phyloP scores from a whole-genome alignment of 1,140 invertebrate genomes.

The Tetramorium parvispinum region DNA sequence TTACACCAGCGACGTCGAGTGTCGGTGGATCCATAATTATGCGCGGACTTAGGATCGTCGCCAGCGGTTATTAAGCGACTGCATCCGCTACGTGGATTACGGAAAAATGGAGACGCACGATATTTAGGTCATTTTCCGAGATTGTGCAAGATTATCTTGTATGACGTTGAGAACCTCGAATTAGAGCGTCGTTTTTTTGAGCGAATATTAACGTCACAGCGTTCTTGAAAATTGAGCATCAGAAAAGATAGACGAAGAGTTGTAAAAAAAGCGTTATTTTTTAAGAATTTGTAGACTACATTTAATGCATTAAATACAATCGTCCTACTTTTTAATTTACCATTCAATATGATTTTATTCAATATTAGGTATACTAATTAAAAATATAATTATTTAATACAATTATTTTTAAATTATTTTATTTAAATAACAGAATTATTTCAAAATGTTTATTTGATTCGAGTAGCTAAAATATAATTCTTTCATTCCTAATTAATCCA shows the following conservation, averaged over 20 bases:
- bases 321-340: no score
- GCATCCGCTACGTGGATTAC: slow-evolving; percentile 63
- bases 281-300: not conserved
- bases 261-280: not conserved
- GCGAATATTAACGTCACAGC: not conserved
- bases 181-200: not conserved
- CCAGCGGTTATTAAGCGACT: slow-evolving; percentile 74
- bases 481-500: not conserved
- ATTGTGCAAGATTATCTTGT: slow-evolving; percentile 31
- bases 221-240: not conserved
- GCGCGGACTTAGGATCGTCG: slow-evolving; percentile 66
- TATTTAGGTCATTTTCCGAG: slow-evolving; percentile 34
- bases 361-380: not conserved
- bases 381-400: not conserved
- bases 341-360: not conserved
- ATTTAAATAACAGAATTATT: not conserved
- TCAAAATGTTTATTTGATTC: not conserved
- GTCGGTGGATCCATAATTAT: slow-evolving; percentile 72
- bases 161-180: not conserved
- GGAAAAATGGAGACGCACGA: slow-evolving; percentile 41
- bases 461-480: not conserved
- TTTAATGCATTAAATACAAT: not conserved
- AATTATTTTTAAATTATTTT: no score
- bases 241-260: not conserved
- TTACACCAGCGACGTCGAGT: slow-evolving; percentile 54